Percentiles rank a stretch among this genome's conserved stretches.
Evolutionary conservation across 2,888 invertebrate species (phyloP).

Genomic region (Timema cristinae): DNA sequence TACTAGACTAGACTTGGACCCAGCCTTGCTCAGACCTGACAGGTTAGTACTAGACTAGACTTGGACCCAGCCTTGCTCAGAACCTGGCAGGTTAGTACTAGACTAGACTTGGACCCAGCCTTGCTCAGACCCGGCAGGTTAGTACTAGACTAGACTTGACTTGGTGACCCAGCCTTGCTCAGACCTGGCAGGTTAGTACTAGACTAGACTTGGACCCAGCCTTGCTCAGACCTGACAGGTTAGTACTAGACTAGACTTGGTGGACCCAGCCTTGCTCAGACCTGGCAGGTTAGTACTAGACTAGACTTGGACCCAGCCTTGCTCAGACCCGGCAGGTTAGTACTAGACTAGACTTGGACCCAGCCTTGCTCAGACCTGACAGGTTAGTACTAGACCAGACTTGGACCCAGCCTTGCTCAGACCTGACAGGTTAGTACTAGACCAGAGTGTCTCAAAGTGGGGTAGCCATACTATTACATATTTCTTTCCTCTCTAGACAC

Average conservation of each 20-base stretch:
- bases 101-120: slow-evolving; percentile 92
- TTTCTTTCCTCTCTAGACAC: too few relatives aligned
- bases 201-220: slow-evolving; percentile 94
- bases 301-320: slow-evolving; percentile 92
- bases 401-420: slow-evolving; percentile 86
- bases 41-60: slow-evolving; percentile 75
- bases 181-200: slow-evolving; percentile 74
- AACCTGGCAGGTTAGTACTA: slow-evolving; percentile 71
- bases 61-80: slow-evolving; percentile 86
- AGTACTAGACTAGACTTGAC: slow-evolving; percentile 80
- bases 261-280: slow-evolving; percentile 88
- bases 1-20: slow-evolving; percentile 88
- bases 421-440: slow-evolving; percentile 64
- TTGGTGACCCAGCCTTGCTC: slow-evolving; percentile 85
- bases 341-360: slow-evolving; percentile 88
- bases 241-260: slow-evolving; percentile 77
- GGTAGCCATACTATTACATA: too few relatives aligned
- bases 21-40: slow-evolving; percentile 88
- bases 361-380: slow-evolving; percentile 88
- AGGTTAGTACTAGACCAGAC: slow-evolving; percentile 75
- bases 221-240: slow-evolving; percentile 83
- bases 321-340: slow-evolving; percentile 77
- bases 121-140: slow-evolving; percentile 83
- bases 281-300: slow-evolving; percentile 75
- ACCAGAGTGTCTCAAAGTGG: too few relatives aligned